Evolutionary conservation across 2,888 invertebrate species (phyloP).

Genomic region (Tetramorium bicarinatum): DNA sequence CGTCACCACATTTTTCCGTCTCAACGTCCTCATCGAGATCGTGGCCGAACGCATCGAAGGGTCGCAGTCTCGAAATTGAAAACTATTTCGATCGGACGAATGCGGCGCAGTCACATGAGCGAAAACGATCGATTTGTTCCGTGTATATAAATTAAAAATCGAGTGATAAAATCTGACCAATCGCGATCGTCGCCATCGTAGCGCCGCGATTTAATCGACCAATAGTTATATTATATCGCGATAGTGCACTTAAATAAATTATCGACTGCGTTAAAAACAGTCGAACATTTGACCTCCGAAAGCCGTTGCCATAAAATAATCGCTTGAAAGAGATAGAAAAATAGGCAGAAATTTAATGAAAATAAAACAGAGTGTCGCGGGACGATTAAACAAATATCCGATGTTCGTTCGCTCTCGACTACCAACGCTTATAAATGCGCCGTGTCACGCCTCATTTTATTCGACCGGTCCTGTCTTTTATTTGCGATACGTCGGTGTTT

Average conservation of each 20-base stretch:
- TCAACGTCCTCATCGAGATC: conserved; percentile 56
- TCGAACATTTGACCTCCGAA: conserved; percentile 8
- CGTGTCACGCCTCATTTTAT: conserved; percentile 60
- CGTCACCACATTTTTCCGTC: conserved; percentile 55
- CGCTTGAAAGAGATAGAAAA: conserved; percentile 43
- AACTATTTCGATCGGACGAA: conserved; percentile 47
- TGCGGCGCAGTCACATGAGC: conserved; percentile 14
- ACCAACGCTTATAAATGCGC: conserved; percentile 55
- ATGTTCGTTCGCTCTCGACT: conserved; percentile 63
- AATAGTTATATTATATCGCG: conserved; percentile 78
- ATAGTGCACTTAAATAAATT: conserved; percentile 81
- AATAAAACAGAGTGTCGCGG: conserved; percentile 67
- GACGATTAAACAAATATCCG: conserved; percentile 76
- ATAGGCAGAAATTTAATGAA: conserved; percentile 57
- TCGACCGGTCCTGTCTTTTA: conserved; percentile 64
- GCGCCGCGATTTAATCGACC: conserved; percentile 72
- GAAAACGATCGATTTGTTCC: conserved; percentile 64
- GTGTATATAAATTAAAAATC: conserved; percentile 74
- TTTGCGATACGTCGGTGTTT: conserved; percentile 67
- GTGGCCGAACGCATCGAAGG: conserved; percentile 30
- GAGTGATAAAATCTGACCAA: conserved; percentile 68
- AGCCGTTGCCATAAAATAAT: not conserved
- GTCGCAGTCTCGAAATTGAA: conserved; percentile 41
- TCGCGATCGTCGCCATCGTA: conserved; percentile 59
- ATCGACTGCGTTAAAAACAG: conserved; percentile 81